Evolutionary conservation across 2,113 vertebrate genomes (phyloP), one percentile per base, ranked within the genome.

Genomic region (Mormyrus iriodes): DNA sequence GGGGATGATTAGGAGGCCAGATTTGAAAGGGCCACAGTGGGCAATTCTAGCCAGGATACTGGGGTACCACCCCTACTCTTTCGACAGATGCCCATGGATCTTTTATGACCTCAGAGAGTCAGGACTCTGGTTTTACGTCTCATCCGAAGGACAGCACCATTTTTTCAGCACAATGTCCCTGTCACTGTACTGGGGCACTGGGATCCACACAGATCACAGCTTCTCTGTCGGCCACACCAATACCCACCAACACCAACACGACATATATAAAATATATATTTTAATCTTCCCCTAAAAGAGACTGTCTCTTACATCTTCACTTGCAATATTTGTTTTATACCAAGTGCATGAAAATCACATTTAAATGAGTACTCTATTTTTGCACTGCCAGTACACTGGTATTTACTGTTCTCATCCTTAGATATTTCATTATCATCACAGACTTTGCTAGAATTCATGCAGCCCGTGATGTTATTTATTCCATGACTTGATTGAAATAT

Each of bases 301-400:
- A 49, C 27, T 73, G 39, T 88, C 9, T 42, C 9, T 1, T 48
- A 17, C 42, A 17, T 21, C 12, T 17, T 49, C 42, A 31, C 42
- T 19, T 88, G 9, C 24, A 87, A n/a, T 44, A 44, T 58, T 76
- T 65, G 61, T 48, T 61, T 49, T 65, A 39, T 31, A 17, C 46
- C 13, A n/a, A 35, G 12, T 27, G n/a, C 42, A 84, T n/a, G 46
- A 48, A 44, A 84, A 84, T 17, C 61, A 48, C 12, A 84, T 84
- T 84, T 84, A 84, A 84, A 84, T 84, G 31, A 84, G 44, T 24
- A 46, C 10, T 84, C 82, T 84, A 84, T 46, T 85, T 49, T 85
- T 48, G 13, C 46, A n/a, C 46, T 85, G 46, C 83, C 5, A 49
- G 42, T 42, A 48, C 8, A 84, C 24, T 0, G 46, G 19, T n/a